Conservation (phyloP, 1,140 invertebrate genomes). For the Teleopsis dalmanni region DNA sequence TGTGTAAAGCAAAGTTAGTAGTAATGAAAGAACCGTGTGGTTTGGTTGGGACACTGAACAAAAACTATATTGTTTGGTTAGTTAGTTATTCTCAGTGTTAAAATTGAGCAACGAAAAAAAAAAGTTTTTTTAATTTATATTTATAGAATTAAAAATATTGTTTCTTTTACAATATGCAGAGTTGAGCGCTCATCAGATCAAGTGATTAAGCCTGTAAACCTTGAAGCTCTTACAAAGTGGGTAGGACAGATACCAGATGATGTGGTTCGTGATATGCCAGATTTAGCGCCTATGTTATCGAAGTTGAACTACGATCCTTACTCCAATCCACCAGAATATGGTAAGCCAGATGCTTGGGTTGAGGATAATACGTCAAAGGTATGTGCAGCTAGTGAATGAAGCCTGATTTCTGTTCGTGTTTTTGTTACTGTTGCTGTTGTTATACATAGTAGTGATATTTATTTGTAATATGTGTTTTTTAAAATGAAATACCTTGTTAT, state of each 20-base stretch:
- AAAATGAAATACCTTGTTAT: too few species aligned
- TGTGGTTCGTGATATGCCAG: slow-evolving; percentile 82
- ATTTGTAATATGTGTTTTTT: too few species aligned
- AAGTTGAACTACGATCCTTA: slow-evolving; percentile 89
- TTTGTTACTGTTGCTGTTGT: background rate
- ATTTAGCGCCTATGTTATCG: slow-evolving; percentile 86
- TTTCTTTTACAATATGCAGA: too few species aligned
- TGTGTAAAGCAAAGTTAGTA: too few species aligned
- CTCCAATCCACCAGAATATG: slow-evolving; percentile 89
- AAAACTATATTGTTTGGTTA: too few species aligned
- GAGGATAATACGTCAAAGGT: slow-evolving; percentile 66
- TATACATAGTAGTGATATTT: too few species aligned
- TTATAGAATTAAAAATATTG: too few species aligned
- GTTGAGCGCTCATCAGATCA: slow-evolving; percentile 97
- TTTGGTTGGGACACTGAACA: too few species aligned
- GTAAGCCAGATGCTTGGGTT: slow-evolving; percentile 74
- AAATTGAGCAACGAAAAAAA: too few species aligned
- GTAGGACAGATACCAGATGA: slow-evolving; percentile 86
- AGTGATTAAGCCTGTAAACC: slow-evolving; percentile 95
- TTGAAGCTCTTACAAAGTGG: slow-evolving; percentile 95
- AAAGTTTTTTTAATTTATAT: too few species aligned
- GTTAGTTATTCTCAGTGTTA: too few species aligned
- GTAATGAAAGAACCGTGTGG: too few species aligned
- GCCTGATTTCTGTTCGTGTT: background rate
- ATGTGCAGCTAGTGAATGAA: slow-evolving; percentile 32